These are phyloP conservation scores for Strix occidentalis DNA, from an alignment of 2,797 vertebrate genomes.

Conservation along the genomic window DNA sequence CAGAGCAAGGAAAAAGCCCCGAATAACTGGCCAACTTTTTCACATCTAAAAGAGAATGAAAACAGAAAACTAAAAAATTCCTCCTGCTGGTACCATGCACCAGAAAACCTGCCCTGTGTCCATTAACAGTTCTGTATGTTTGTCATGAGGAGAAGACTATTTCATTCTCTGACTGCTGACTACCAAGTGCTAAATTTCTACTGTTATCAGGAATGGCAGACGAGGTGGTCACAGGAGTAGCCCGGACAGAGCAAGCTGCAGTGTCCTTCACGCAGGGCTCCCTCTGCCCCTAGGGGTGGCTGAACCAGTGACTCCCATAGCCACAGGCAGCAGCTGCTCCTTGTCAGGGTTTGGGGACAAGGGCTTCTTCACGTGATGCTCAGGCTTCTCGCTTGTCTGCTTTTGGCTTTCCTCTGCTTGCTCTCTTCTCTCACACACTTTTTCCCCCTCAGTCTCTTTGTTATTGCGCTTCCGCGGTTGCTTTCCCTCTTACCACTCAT, in stretches of 20 bases:
- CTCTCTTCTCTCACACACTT: not conserved
- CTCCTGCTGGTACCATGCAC: not conserved
- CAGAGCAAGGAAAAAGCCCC: not conserved
- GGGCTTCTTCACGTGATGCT: not conserved
- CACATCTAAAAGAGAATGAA: not conserved
- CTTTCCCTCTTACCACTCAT: not conserved
- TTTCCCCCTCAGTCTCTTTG: not conserved
- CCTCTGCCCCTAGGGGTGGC: not conserved
- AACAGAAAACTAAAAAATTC: not conserved
- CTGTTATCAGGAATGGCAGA: not conserved
- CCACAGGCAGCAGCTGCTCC: not conserved
- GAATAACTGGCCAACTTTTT: not conserved
- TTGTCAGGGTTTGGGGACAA: not conserved
- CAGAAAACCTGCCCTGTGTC: not conserved
- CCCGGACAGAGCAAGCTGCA: not conserved
- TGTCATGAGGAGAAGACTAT: not conserved
- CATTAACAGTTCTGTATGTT: fast-evolving
- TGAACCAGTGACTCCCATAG: not conserved
- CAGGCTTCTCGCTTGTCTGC: not conserved
- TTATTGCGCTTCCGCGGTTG: not conserved
- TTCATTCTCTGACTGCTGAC: not conserved
- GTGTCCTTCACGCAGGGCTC: not conserved
- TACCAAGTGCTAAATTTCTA: not conserved
- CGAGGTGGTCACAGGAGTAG: fast-evolving
- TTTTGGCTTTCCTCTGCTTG: not conserved